Evolutionary conservation across 2,113 vertebrate species (phyloP).

Genomic region (Balaeniceps rex): DNA sequence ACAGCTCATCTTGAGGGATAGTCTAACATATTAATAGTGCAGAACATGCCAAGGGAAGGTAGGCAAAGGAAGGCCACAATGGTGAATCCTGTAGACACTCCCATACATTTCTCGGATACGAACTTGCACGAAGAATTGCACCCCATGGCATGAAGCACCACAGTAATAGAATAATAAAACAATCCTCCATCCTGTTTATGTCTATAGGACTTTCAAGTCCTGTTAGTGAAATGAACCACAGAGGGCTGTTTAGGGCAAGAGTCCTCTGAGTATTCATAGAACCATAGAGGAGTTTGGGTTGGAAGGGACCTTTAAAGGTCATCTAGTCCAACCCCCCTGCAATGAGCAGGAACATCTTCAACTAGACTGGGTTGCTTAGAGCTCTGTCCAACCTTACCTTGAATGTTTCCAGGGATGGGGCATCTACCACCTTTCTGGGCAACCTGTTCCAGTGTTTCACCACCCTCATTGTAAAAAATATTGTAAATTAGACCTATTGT

Average conservation of each 20-base stretch:
- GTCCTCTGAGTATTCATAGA: not conserved
- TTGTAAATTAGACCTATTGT: not conserved
- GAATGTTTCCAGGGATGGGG: not conserved
- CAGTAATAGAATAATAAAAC: not conserved
- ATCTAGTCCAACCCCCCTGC: not conserved
- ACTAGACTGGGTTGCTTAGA: not conserved
- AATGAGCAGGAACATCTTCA: not conserved
- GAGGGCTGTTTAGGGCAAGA: not conserved
- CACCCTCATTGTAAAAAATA: not conserved
- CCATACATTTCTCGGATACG: not conserved
- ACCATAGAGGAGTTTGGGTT: not conserved
- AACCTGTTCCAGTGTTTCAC: not conserved
- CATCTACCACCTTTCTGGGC: not conserved
- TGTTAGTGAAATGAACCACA: not conserved
- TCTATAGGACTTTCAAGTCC: not conserved
- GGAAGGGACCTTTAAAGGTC: not conserved
- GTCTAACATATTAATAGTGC: accelerated
- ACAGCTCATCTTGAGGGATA: not conserved
- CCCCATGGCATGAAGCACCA: not conserved
- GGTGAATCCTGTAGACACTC: not conserved
- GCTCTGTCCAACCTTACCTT: not conserved
- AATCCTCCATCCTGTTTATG: not conserved
- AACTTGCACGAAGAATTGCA: not conserved
- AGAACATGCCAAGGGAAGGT: not conserved
- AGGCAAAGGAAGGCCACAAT: not conserved